phyloP scores from a whole-genome alignment of 2,888 invertebrate genomes.

The Orgyia antiqua region DNA sequence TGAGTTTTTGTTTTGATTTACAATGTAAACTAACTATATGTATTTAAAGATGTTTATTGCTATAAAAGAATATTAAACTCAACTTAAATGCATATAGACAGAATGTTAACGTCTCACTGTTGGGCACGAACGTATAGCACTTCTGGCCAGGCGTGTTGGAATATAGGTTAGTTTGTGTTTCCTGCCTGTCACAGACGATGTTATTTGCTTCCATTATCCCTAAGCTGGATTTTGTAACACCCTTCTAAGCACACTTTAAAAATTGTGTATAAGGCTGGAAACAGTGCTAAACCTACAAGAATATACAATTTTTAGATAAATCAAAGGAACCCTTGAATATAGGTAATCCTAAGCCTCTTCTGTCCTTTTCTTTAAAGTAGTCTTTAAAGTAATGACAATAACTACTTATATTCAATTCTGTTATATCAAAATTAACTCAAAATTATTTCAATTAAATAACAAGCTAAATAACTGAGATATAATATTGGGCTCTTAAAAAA shows the following conservation, averaged over 20 bases:
- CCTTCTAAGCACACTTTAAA: no score
- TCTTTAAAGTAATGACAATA: neutral
- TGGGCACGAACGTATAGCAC: no score
- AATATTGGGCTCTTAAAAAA: constrained; percentile 8
- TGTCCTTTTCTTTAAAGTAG: neutral
- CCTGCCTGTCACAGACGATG: no score
- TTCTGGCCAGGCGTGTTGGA: no score
- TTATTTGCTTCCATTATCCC: no score
- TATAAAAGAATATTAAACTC: neutral
- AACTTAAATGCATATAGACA: no score
- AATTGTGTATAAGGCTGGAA: no score
- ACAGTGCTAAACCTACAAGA: no score
- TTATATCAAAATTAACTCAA: constrained; percentile 18
- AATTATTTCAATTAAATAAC: constrained; percentile 29
- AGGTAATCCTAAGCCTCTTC: neutral
- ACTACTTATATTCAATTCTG: constrained; percentile 12
- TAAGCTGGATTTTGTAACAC: no score
- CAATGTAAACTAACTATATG: neutral
- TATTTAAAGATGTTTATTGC: neutral
- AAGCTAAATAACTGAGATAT: constrained; percentile 25
- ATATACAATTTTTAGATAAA: neutral
- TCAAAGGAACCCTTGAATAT: neutral
- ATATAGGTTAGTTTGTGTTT: no score
- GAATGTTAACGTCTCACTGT: no score
- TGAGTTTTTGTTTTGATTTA: constrained; percentile 6